Conservation (phyloP, 2,797 vertebrate species). For the Hydrophis major region DNA sequence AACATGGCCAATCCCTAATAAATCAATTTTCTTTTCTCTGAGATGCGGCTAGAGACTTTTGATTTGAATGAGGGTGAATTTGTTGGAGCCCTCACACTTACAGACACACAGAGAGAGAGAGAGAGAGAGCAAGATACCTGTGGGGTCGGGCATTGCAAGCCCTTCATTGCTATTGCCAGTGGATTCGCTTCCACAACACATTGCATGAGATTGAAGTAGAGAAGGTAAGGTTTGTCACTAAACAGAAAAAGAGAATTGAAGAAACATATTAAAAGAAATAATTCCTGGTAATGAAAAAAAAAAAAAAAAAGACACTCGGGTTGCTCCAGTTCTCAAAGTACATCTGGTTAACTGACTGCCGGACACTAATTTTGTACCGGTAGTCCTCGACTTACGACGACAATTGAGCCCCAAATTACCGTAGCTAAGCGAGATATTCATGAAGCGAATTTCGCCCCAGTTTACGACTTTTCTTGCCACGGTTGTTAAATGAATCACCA, state of each 20-base stretch:
- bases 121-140: conserved; percentile 72
- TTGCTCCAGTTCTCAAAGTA: background rate
- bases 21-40: too few species aligned
- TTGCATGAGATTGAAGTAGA: conserved; percentile 83
- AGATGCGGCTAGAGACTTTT: too few species aligned
- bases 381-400: background rate
- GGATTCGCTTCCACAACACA: conserved; percentile 74
- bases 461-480: background rate
- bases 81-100: too few species aligned
- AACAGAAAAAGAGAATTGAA: conserved; percentile 3
- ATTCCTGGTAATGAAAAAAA: background rate
- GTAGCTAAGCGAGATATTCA: background rate
- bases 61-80: too few species aligned
- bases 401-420: background rate
- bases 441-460: background rate
- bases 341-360: background rate
- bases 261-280: background rate
- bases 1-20: too few species aligned
- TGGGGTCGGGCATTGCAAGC: conserved; percentile 83
- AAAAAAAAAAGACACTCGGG: background rate
- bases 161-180: conserved; percentile 70
- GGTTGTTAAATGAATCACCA: background rate
- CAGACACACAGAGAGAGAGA: background rate
- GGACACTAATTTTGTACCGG: background rate
- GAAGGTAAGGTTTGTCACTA: conserved; percentile 75